Percentiles rank a stretch among this genome's conserved stretches.
Conservation (phyloP, 1,140 invertebrate species). For the Acyrthosiphon pisum region DNA sequence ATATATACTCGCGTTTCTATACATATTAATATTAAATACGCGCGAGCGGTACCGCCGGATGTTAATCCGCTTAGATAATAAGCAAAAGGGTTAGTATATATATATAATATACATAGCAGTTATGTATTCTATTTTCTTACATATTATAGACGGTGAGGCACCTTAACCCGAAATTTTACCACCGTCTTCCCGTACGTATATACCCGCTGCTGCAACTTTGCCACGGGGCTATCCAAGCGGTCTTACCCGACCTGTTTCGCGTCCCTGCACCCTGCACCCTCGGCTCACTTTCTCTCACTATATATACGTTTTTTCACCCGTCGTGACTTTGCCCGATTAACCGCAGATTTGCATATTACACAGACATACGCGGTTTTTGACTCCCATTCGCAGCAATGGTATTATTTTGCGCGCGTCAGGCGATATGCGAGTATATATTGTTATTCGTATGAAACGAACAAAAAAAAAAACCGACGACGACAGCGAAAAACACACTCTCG, state of each 20-base stretch:
- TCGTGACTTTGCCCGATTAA: neutral
- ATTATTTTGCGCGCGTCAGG: conserved; percentile 9
- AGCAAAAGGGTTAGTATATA: neutral
- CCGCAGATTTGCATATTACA: conserved; percentile 13
- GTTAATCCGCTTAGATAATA: conserved; percentile 42
- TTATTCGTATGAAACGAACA: neutral
- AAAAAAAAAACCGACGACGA: conserved; percentile 10
- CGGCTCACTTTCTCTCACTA: neutral
- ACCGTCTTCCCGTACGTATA: neutral
- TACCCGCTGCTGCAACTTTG: neutral
- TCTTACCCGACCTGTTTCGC: neutral
- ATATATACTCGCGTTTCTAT: conserved; percentile 2
- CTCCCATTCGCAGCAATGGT: neutral
- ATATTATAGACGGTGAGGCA: neutral
- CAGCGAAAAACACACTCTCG: conserved; percentile 27
- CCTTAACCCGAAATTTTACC: conserved; percentile 11
- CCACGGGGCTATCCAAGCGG: neutral
- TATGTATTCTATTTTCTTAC: neutral
- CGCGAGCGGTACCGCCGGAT: neutral
- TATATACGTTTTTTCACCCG: neutral
- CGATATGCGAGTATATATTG: neutral
- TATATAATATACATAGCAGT: neutral
- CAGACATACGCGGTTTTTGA: neutral
- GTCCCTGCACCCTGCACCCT: neutral
- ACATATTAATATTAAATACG: conserved; percentile 50